Evolutionary conservation across 2,113 vertebrate species (phyloP).

Genomic region (Haliaeetus leucogaster): DNA sequence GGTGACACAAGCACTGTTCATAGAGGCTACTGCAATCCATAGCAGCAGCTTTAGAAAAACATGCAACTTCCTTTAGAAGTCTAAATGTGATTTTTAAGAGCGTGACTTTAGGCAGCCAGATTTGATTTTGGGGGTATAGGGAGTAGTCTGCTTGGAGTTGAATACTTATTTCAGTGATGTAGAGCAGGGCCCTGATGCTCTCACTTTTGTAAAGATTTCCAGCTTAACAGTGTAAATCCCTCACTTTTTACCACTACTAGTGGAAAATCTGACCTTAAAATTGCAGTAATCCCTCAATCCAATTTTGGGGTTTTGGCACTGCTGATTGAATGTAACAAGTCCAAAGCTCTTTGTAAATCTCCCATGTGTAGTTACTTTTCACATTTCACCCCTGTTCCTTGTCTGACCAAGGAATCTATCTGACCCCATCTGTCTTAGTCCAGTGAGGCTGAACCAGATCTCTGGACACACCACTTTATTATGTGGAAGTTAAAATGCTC

Average conservation of each 20-base stretch:
- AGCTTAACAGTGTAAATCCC: neutral
- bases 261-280: neutral
- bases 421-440: neutral
- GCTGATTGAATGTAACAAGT: neutral
- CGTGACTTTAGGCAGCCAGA: neutral
- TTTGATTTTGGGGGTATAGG: neutral
- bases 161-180: neutral
- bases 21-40: neutral
- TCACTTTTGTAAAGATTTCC: neutral
- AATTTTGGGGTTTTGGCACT: neutral
- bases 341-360: neutral
- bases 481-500: neutral
- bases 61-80: neutral
- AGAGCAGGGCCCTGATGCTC: neutral
- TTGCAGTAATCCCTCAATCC: neutral
- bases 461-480: neutral
- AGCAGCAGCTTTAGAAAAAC: neutral
- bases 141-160: neutral
- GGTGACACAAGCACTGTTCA: neutral
- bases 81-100: neutral
- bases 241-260: neutral
- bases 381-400: neutral
- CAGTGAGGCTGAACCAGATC: neutral
- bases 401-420: neutral
- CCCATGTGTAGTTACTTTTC: neutral